A percentile compares a stretch with the other conserved stretches of the same genome.
Evolutionary conservation across 2,888 invertebrate species (phyloP).

Genomic region (Cheilosia grossa): DNA sequence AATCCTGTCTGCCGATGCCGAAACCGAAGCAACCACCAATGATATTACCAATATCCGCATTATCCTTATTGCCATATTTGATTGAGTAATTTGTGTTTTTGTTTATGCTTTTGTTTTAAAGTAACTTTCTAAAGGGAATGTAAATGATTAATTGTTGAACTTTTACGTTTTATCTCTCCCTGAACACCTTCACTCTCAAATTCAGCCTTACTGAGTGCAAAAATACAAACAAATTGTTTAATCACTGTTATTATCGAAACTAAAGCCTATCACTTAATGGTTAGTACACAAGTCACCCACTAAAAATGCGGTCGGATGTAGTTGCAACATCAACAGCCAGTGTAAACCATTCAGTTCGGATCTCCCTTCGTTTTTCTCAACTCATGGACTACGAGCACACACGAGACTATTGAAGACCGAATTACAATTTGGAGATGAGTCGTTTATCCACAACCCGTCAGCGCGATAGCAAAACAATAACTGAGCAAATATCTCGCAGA

Average conservation of each 20-base stretch:
- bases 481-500: slow-evolving; percentile 63
- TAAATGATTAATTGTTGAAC: slow-evolving; percentile 1
- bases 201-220: slow-evolving; percentile 6
- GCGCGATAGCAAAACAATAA: slow-evolving; percentile 68
- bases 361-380: slow-evolving; percentile 8
- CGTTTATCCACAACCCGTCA: slow-evolving; percentile 42
- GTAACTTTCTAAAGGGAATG: slow-evolving; percentile 38
- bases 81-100: background rate
- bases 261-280: background rate
- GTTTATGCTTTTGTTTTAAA: background rate
- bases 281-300: background rate
- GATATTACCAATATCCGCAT: slow-evolving; percentile 5
- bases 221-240: background rate
- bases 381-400: no score
- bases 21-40: slow-evolving; percentile 6
- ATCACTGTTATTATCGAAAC: background rate
- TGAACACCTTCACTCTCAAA: slow-evolving; percentile 40
- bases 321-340: slow-evolving; percentile 7
- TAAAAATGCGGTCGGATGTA: background rate
- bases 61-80: background rate
- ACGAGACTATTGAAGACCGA: slow-evolving; percentile 13
- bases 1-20: slow-evolving; percentile 35
- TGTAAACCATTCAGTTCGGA: background rate
- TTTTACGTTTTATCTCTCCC: slow-evolving; percentile 23
- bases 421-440: slow-evolving; percentile 21